These are phyloP conservation scores for Aurelia aurita DNA, from an alignment of 30 jellyfish, hydroid and myxozoan genomes.

Conservation along the genomic window DNA sequence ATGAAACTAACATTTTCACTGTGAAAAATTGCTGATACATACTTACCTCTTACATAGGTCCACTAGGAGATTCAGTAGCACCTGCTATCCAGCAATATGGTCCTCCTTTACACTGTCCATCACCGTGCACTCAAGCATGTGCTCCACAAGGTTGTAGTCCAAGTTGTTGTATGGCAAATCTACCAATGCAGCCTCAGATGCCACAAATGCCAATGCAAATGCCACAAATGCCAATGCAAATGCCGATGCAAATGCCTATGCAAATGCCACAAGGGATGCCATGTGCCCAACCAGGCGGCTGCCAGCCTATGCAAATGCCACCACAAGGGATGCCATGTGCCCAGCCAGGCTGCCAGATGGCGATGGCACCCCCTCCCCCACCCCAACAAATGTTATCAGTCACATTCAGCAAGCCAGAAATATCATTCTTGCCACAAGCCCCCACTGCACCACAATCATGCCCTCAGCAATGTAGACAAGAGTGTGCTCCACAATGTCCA, in stretches of 20 bases:
- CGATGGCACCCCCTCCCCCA: conserved; percentile 74
- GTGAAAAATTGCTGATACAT: too few relatives aligned
- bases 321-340: conserved; percentile 67
- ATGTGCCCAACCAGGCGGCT: background rate
- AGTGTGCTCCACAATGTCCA: conserved; percentile 79
- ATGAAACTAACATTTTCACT: too few relatives aligned
- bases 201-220: too few relatives aligned
- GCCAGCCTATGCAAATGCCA: conserved; percentile 49
- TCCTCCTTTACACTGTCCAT: conserved; percentile 78
- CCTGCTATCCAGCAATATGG: conserved; percentile 65
- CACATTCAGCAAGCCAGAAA: conserved; percentile 57
- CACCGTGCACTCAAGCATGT: conserved; percentile 78
- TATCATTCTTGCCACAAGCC: conserved; percentile 49
- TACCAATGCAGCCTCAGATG: conserved; percentile 67
- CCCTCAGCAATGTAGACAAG: conserved; percentile 68
- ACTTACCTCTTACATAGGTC: conserved; percentile 11
- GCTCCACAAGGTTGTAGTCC: conserved; percentile 80
- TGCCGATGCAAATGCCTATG: conserved; percentile 66
- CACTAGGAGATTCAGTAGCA: conserved; percentile 68
- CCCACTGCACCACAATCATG: conserved; percentile 69
- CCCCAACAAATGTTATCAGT: conserved; percentile 62
- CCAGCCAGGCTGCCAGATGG: conserved; percentile 62
- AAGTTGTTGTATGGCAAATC: conserved; percentile 58
- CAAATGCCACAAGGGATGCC: conserved; percentile 30
- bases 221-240: conserved; percentile 60